Percentiles rank a stretch among this genome's conserved stretches.
phyloP scores from a whole-genome alignment of 2,797 vertebrate genomes.

The Amblyopsis hoosieri region DNA sequence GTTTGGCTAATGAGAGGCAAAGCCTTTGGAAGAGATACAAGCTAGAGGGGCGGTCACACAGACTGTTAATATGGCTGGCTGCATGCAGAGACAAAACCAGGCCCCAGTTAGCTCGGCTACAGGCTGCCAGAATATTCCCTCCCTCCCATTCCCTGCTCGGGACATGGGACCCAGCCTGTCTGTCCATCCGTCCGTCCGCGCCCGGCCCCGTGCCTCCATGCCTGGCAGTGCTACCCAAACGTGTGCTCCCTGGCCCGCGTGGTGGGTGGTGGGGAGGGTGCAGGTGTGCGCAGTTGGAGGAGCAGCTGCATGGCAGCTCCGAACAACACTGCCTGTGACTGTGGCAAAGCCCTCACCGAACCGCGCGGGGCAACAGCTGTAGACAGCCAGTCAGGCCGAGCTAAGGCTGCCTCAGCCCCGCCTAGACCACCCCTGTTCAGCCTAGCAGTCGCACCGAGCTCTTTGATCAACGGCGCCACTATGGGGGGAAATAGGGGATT shows the following conservation, averaged over 20 bases:
- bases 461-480: not conserved
- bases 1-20: slow-evolving; percentile 67
- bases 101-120: slow-evolving; percentile 14
- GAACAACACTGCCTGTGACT: slow-evolving; percentile 67
- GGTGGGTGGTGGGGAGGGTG: slow-evolving; percentile 71
- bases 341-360: slow-evolving; percentile 70
- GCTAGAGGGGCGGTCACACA: slow-evolving; percentile 38
- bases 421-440: slow-evolving; percentile 17
- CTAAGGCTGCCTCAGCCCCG: slow-evolving; percentile 40
- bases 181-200: slow-evolving; percentile 42
- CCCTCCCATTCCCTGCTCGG: slow-evolving; percentile 28
- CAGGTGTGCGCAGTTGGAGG: slow-evolving; percentile 77
- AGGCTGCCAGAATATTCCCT: slow-evolving; percentile 10
- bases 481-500: not conserved
- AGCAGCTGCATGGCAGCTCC: slow-evolving; percentile 74
- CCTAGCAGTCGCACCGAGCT: slow-evolving; percentile 16
- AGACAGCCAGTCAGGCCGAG: slow-evolving; percentile 59
- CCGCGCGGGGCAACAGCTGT: slow-evolving; percentile 75
- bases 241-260: slow-evolving; percentile 48
- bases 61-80: slow-evolving; percentile 34
- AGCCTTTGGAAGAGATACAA: slow-evolving; percentile 57
- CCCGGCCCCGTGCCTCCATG: slow-evolving; percentile 40
- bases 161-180: slow-evolving; percentile 5
- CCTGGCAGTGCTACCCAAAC: slow-evolving; percentile 49
- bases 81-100: slow-evolving; percentile 1